Conservation (phyloP, 23 tunicate genomes). For the Pegea sp. region DNA sequence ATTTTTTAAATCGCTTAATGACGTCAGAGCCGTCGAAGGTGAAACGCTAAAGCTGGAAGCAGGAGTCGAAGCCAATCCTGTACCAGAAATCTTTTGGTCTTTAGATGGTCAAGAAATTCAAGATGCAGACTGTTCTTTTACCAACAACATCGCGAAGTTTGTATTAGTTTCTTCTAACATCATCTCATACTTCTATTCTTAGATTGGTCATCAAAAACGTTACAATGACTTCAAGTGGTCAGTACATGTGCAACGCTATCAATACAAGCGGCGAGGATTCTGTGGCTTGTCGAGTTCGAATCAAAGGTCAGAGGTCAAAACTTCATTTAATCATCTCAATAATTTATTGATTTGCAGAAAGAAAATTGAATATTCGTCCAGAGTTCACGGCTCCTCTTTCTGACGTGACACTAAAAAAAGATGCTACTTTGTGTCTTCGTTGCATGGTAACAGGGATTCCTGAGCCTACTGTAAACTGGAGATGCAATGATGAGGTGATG, state of each 20-base stretch:
- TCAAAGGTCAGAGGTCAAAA: slow-evolving; percentile 38
- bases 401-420: slow-evolving; percentile 41
- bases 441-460: slow-evolving; percentile 87
- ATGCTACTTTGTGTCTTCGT: slow-evolving; percentile 44
- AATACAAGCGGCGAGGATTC: slow-evolving; percentile 68
- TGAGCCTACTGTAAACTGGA: slow-evolving; percentile 60
- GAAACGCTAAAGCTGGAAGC: slow-evolving; percentile 71
- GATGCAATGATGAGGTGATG: slow-evolving; percentile 30
- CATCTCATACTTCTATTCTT: background rate
- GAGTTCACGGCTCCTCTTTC: slow-evolving; percentile 67
- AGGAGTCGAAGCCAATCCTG: slow-evolving; percentile 53
- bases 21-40: slow-evolving; percentile 67
- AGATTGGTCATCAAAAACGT: slow-evolving; percentile 44
- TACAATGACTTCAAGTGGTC: slow-evolving; percentile 41
- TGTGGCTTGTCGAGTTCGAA: slow-evolving; percentile 77
- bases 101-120: slow-evolving; percentile 72
- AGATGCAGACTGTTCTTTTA: slow-evolving; percentile 32
- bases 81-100: slow-evolving; percentile 77
- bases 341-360: slow-evolving; percentile 16
- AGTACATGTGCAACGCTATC: slow-evolving; percentile 88
- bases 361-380: slow-evolving; percentile 21
- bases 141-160: slow-evolving; percentile 53
- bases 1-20: slow-evolving; percentile 27
- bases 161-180: background rate
- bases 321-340: background rate